Evolutionary conservation across 2,797 vertebrate species (phyloP).

Genomic region (Melanotaenia trifasciata): DNA sequence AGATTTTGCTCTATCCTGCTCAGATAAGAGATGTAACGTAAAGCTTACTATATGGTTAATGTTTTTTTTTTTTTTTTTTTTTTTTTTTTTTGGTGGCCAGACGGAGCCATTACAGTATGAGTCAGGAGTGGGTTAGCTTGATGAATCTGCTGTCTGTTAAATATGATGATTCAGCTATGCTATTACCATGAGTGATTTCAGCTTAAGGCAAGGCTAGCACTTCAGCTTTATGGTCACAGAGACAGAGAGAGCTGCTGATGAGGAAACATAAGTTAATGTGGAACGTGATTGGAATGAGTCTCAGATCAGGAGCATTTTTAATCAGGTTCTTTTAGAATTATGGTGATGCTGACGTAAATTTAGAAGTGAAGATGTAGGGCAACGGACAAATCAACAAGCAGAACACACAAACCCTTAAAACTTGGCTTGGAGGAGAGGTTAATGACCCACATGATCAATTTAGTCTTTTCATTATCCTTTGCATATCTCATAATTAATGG

Average conservation of each 20-base stretch:
- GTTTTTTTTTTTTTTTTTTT: background rate
- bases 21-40: constrained; percentile 55
- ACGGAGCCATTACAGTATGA: constrained; percentile 46
- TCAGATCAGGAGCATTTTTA: constrained; percentile 66
- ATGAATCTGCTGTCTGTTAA: constrained; percentile 78
- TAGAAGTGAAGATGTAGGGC: constrained; percentile 7
- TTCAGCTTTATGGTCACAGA: constrained; percentile 65
- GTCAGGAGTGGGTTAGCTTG: constrained; percentile 63
- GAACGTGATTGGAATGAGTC: constrained; percentile 53
- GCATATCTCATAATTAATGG: constrained; percentile 62
- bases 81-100: constrained; percentile 47
- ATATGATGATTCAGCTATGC: constrained; percentile 79
- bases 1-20: constrained; percentile 23
- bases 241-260: constrained; percentile 63
- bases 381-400: constrained; percentile 7
- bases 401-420: constrained; percentile 16
- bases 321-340: constrained; percentile 55
- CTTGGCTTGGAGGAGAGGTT: constrained; percentile 58
- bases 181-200: constrained; percentile 79
- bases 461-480: constrained; percentile 63
- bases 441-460: constrained; percentile 73
- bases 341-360: constrained; percentile 38
- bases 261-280: constrained; percentile 72
- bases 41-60: constrained; percentile 29
- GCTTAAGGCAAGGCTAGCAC: constrained; percentile 66